Evolutionary conservation across 2,797 vertebrate species (phyloP).

Genomic region (Helicolenus hilgendorfi): DNA sequence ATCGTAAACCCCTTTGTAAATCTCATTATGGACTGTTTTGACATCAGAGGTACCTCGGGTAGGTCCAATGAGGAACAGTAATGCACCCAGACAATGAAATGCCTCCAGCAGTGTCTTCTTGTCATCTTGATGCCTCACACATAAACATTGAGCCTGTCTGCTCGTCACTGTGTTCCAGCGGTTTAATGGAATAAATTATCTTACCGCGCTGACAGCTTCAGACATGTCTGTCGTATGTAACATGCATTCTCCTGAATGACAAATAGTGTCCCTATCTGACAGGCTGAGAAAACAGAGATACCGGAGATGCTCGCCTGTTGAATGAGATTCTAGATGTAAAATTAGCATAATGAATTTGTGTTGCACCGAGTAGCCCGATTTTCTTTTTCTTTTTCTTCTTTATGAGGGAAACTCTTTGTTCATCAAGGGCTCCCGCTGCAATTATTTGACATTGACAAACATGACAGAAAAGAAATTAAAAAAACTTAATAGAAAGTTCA

Average conservation of each 20-base stretch:
- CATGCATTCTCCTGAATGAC: conserved; percentile 41
- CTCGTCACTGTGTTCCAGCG: conserved; percentile 52
- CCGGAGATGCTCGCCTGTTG: neutral
- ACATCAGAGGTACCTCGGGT: conserved; percentile 1
- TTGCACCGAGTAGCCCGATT: neutral
- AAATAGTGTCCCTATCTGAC: conserved; percentile 54
- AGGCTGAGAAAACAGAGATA: conserved; percentile 23
- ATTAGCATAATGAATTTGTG: neutral
- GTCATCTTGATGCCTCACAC: conserved; percentile 64
- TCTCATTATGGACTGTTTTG: conserved; percentile 22
- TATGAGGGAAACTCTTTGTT: neutral
- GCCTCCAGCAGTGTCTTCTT: conserved; percentile 54
- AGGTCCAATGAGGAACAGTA: conserved; percentile 15
- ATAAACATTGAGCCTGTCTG: conserved; percentile 62
- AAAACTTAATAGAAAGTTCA: neutral
- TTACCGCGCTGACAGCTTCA: conserved; percentile 47
- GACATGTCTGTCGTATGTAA: conserved; percentile 59
- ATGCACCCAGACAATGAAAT: conserved; percentile 48
- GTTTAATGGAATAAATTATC: conserved; percentile 82
- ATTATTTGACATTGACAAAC: neutral
- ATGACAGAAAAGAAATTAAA: neutral
- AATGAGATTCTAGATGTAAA: conserved; percentile 11
- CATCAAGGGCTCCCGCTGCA: neutral
- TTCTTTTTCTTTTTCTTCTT: neutral
- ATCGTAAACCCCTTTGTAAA: neutral